Conservation (phyloP, 2,113 vertebrate genomes). For the Lycocorax pyrrhopterus region DNA sequence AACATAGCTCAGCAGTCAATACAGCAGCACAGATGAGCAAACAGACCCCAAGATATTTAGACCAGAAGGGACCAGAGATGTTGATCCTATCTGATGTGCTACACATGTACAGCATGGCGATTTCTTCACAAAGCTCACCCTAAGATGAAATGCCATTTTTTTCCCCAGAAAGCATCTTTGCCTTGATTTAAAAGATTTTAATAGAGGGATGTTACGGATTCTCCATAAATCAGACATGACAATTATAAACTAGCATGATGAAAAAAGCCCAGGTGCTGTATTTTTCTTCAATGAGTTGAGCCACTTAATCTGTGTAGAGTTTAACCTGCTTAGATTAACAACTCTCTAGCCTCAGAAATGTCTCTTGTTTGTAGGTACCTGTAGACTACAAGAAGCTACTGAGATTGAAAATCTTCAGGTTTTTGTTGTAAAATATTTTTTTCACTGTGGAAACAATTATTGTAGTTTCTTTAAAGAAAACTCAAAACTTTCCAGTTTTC, state of each 20-base stretch:
- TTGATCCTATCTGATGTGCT: background rate
- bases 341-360: background rate
- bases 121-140: background rate
- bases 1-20: background rate
- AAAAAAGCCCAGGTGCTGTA: background rate
- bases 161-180: background rate
- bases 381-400: background rate
- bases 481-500: background rate
- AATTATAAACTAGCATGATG: background rate
- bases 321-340: background rate
- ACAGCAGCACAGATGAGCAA: background rate
- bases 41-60: background rate
- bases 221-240: background rate
- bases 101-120: background rate
- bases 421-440: background rate
- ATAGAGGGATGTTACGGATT: background rate
- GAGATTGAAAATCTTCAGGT: background rate
- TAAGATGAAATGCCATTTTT: background rate
- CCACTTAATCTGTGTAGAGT: background rate
- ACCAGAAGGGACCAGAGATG: background rate
- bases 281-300: background rate
- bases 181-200: background rate
- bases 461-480: background rate
- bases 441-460: background rate
- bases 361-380: background rate